Evolutionary conservation across 92 coral and sea anemone species (phyloP), one percentile per base, ranked within the genome.

Genomic region (Bergia sp.): DNA sequence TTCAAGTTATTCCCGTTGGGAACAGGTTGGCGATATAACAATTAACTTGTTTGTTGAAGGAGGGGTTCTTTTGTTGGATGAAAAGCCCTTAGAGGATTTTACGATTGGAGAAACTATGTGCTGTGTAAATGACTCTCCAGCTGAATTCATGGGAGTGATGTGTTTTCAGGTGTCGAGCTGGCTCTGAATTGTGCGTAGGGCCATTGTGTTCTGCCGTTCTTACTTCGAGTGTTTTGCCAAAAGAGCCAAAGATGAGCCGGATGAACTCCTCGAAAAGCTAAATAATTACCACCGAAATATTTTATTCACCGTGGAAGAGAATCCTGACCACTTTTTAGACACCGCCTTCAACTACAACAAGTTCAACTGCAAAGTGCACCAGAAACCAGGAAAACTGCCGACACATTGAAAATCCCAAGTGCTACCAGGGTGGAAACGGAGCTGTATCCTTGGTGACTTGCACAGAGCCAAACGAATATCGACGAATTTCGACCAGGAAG

Each of bases 231-330:
- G 29, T 29, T 47, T 47, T 47, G 53, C 74, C 13, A 78, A 57
- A 43, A 57, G 65, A 77, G 21, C 18, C 58, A 81, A 81, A 44
- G 79, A 45, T 8, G 44, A 88, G 50, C 87, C 91, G 45, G 91
- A 88, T 65, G 88, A 42, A 57, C 87, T 90, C 40, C 84, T 90
- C 3, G 76, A 79, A 12, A 20, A 80, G 18, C 88, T 90, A 15
- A 90, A 90, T 69, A 79, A 75, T 44, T 90, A 86, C 93, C 88
- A 90, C 57, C 93, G 76, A 29, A 90, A 87, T 64, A 86, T 90
- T 61, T 29, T 12, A 29, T 90, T 73, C 81, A 86, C 90, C 2
- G 91, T 80, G 13, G 88, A 90, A 72, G 93, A 86, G 29, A 29
- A 29, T 29, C 29, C 29, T 29, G 29, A 29, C 29, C 29, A 29